These are phyloP conservation scores for Furnarius figulus DNA, from an alignment of 2,113 vertebrate genomes.

Conservation along the genomic window DNA sequence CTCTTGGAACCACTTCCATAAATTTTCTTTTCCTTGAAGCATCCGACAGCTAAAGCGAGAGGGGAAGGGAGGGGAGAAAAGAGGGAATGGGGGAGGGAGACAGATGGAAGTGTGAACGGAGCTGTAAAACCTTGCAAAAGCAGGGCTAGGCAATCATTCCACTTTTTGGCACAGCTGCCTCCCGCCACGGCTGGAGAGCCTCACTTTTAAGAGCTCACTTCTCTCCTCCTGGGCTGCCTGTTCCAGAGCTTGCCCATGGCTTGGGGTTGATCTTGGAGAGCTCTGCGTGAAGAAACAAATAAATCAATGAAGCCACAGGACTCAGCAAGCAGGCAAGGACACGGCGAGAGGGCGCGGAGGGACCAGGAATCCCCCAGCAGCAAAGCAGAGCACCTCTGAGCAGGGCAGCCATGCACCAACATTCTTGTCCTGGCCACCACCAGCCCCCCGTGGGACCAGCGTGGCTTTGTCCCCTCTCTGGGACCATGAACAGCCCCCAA, in stretches of 20 bases:
- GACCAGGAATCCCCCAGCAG: neutral
- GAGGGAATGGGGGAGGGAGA: neutral
- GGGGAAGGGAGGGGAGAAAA: neutral
- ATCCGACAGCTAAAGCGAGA: neutral
- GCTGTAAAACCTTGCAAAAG: neutral
- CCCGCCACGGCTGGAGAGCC: neutral
- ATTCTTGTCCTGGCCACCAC: neutral
- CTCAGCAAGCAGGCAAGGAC: neutral
- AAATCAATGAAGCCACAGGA: neutral
- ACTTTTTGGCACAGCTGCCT: neutral
- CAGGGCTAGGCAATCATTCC: neutral
- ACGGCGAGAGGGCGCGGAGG: neutral
- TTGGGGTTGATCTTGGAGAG: neutral
- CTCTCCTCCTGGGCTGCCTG: neutral
- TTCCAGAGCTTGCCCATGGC: neutral
- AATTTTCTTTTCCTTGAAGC: slow-evolving; percentile 62
- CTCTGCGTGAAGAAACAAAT: neutral
- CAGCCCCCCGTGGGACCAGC: neutral
- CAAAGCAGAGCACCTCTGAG: neutral
- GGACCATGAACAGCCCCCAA: neutral
- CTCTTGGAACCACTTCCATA: slow-evolving; percentile 62
- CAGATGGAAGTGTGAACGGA: neutral
- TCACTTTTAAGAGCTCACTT: neutral
- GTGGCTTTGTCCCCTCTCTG: accelerated
- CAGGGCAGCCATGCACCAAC: accelerated